Evolutionary conservation across 35 echinoderm and acorn worm genomes (phyloP), one percentile per base, ranked within the genome.

Genomic region (Heliocidaris erythrogramma): DNA sequence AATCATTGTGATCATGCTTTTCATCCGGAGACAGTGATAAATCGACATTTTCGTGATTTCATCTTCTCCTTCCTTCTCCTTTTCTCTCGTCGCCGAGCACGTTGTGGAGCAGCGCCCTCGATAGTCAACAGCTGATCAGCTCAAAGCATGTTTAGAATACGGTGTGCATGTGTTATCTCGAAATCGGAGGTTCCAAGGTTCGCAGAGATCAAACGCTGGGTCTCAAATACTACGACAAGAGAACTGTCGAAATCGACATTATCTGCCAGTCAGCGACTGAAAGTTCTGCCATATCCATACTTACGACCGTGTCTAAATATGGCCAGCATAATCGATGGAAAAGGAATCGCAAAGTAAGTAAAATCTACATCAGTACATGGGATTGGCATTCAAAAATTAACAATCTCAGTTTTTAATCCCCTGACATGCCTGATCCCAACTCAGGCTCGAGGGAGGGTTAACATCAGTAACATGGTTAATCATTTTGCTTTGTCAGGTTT

Each of bases 261-360:
- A 2, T 48, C 47, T 59, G 49, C 47, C 91, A 92, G 49, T 92
- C 91, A 92, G 49, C 16, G 49, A 10, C 49, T 92, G 91, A 92
- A 92, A 92, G 91, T 92, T 59, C 48, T 92, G 13, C 91, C 91
- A 48, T 52, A 92, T 59, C 91, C 91, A 52, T 92, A 59, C 30
- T 49, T 92, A 5, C 91, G 49, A 7, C 91, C 91, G 91, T 92
- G 65, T 94, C 60, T 94, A 86, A 50, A 94, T 48, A 94, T 85
- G 93, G 85, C 60, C 69, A 94, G 85, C 30, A 85, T 94, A 42
- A 94, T 85, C 32, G 60, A 78, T 85, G 93, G 60, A 32, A 78
- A 85, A 24, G 93, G 60, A 14, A 94, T 78, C 30, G 59, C 85
- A 6, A 94, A 53, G 60, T 94, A 11, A 86, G 48, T 86, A 78